Base-by-base conservation (phyloP, 1,140 invertebrate species). In the Euschistus heros region DNA sequence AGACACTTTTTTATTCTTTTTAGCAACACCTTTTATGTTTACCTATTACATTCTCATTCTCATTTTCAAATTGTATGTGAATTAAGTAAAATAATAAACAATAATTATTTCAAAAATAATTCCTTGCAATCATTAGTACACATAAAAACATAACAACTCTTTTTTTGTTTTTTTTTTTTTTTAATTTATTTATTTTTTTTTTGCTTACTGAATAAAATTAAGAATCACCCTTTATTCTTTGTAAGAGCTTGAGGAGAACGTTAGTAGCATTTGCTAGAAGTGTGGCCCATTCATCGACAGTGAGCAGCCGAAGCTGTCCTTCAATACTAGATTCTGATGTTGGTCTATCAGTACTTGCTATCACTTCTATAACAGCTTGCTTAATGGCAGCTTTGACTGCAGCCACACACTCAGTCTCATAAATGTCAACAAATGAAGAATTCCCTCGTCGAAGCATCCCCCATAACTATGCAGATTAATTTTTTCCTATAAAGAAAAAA, bases 321-420 rank as follows among this genome's bases (percentile, higher is more conserved):
- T 75, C 77, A 52, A 81, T 67, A 42, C 59, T 68, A 72, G 86
- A 83, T 46, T 72, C 68, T 22, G 62, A 66, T 17, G 63, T 52
- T 15, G 22, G 22, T 15, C 52, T 77, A 71, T 88, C 86, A 69
- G 83, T 81, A 65, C 46, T 50, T 71, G 84, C 82, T 62, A 91
- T 76, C 37, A 87, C 84, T 77, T 91, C 88, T 70, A 91, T 89
- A 37, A 90, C 82, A 68, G 86, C 84, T 78, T 94, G 92, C 78
- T 97, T 97, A 8, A 95, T 84, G 47, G 89, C 83, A 20, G 92
- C 85, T 75, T 92, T 88, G 27, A 96, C 84, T 20, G 92, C 88
- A 50, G 90, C 91, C 66, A 90, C 86, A 13, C 91, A 86, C 78
- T 97, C 94, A 71, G 91, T 86, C 77, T 89, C 87, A 71, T 92